Conservation (phyloP, 1,140 invertebrate genomes). For the Melitaea cinxia region DNA sequence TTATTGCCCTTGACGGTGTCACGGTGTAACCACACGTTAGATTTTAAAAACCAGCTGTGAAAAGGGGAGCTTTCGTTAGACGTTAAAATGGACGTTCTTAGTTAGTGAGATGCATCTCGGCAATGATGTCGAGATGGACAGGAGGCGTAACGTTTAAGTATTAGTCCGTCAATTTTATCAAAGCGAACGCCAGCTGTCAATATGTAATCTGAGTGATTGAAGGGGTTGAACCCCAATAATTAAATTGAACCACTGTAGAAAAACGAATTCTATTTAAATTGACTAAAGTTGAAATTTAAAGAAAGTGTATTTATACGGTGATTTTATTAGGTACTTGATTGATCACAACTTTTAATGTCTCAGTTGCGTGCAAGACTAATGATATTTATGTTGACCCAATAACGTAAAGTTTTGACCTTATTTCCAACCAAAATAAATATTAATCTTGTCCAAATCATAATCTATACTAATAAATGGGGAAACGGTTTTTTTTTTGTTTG, state of each 20-base stretch:
- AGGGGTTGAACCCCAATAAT: slow-evolving; percentile 49
- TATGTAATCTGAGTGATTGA: slow-evolving; percentile 55
- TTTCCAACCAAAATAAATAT: slow-evolving; percentile 7
- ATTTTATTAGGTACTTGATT: slow-evolving; percentile 63
- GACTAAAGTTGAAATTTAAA: slow-evolving; percentile 34
- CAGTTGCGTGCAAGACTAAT: slow-evolving; percentile 57
- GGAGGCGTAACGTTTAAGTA: slow-evolving; percentile 49
- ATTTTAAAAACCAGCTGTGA: too few species aligned
- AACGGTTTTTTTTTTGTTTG: too few species aligned
- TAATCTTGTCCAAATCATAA: background rate
- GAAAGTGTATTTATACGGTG: slow-evolving; percentile 31
- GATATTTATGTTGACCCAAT: slow-evolving; percentile 33
- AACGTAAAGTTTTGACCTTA: slow-evolving; percentile 15
- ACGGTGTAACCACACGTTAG: too few species aligned
- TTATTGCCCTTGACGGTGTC: too few species aligned
- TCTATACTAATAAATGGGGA: too few species aligned
- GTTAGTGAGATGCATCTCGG: too few species aligned
- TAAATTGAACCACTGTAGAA: slow-evolving; percentile 46
- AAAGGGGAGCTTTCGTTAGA: too few species aligned
- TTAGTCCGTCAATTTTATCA: slow-evolving; percentile 70
- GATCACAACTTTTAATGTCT: slow-evolving; percentile 65
- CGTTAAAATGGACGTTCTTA: too few species aligned
- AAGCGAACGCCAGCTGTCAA: slow-evolving; percentile 69
- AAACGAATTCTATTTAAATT: slow-evolving; percentile 31
- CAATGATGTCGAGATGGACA: too few species aligned